phyloP scores from a whole-genome alignment of 1,140 invertebrate genomes.

The Planococcus citri region DNA sequence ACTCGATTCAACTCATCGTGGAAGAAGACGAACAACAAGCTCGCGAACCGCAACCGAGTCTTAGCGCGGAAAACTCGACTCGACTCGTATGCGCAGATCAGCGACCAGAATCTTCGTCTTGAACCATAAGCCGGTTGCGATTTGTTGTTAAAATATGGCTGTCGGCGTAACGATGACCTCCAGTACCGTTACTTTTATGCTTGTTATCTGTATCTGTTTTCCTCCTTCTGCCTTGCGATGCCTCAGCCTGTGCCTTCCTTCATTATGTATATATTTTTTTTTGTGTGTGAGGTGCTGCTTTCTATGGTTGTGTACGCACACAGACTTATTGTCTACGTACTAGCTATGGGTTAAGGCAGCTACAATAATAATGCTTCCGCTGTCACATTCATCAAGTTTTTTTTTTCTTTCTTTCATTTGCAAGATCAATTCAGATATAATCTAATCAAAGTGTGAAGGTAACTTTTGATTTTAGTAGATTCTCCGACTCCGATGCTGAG shows the following conservation, averaged over 20 bases:
- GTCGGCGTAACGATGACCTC: constrained; percentile 18
- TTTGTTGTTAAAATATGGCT: constrained; percentile 17
- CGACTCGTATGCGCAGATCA: neutral
- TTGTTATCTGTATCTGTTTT: constrained; percentile 12
- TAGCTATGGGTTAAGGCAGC: neutral
- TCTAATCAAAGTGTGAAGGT: constrained; percentile 1
- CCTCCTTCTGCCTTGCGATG: constrained; percentile 9
- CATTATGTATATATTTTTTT: constrained; percentile 10
- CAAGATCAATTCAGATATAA: neutral
- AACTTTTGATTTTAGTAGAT: neutral
- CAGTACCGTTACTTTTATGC: constrained; percentile 17
- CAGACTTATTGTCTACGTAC: neutral
- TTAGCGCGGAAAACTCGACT: neutral
- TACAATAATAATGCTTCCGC: constrained; percentile 4
- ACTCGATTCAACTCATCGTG: no score
- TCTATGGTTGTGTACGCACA: neutral
- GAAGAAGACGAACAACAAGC: no score
- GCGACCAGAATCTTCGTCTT: constrained; percentile 5
- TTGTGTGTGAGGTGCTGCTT: neutral
- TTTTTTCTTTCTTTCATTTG: neutral
- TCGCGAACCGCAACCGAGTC: no score
- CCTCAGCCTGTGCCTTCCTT: no score
- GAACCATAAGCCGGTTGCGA: neutral
- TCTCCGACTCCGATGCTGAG: no score
- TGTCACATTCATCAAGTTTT: neutral